Conservation (phyloP, 2,113 vertebrate genomes). For the Phoenicopterus ruber region DNA sequence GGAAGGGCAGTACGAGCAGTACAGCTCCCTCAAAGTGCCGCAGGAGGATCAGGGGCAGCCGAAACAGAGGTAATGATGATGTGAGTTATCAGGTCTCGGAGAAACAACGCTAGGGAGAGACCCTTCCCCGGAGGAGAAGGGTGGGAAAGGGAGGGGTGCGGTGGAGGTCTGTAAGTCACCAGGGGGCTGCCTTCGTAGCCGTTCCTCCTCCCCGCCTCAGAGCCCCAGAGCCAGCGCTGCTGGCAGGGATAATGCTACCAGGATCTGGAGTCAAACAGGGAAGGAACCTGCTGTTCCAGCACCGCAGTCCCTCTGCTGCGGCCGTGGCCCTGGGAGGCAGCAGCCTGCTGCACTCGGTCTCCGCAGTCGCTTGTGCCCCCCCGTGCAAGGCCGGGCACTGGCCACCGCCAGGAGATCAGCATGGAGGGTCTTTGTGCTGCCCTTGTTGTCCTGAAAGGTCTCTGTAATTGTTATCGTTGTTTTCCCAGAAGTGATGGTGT, state of each 20-base stretch:
- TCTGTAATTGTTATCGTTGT: not conserved
- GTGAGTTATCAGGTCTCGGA: not conserved
- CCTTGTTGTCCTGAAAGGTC: not conserved
- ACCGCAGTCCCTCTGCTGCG: not conserved
- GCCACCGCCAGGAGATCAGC: not conserved
- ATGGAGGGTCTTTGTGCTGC: not conserved
- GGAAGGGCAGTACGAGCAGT: not conserved
- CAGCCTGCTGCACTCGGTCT: not conserved
- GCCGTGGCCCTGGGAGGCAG: not conserved
- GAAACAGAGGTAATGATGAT: not conserved
- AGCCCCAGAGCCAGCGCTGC: not conserved
- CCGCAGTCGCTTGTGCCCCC: accelerated
- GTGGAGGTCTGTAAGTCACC: not conserved
- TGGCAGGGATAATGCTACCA: not conserved
- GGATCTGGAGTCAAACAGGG: not conserved
- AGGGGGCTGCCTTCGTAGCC: not conserved
- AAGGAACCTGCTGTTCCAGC: not conserved
- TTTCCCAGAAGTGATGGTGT: not conserved
- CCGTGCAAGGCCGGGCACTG: not conserved
- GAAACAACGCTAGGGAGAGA: not conserved
- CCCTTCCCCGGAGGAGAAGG: not conserved
- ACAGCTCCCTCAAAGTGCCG: not conserved
- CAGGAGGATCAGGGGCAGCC: not conserved
- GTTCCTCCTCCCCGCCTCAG: not conserved
- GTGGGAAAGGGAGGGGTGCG: accelerated